These are phyloP conservation scores for Melanerpes aurifrons DNA, from an alignment of 2,113 vertebrate genomes.

Conservation along the genomic window DNA sequence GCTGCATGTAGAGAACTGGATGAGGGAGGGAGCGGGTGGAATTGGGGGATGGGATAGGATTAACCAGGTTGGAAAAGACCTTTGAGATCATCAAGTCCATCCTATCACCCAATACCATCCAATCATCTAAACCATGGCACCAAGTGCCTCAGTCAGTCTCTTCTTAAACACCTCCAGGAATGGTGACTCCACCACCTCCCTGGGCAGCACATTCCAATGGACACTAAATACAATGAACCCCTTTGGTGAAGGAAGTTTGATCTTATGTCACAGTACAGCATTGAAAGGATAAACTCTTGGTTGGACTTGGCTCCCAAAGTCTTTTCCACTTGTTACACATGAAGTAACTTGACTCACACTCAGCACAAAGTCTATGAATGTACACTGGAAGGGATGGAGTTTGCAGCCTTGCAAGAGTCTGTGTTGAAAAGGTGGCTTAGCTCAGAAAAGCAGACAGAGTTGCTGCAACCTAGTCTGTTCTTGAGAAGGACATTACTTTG, in stretches of 20 bases:
- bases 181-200: too few species aligned
- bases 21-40: too few species aligned
- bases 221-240: background rate
- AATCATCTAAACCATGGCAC: too few species aligned
- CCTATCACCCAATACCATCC: too few species aligned
- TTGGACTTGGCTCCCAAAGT: background rate
- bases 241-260: background rate
- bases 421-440: background rate
- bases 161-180: too few species aligned
- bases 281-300: background rate
- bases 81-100: too few species aligned
- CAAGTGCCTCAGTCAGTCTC: too few species aligned
- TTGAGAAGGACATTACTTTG: background rate
- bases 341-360: background rate
- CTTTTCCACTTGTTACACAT: background rate
- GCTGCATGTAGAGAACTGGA: background rate
- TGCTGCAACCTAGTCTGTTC: background rate
- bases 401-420: background rate
- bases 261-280: background rate
- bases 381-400: background rate
- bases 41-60: too few species aligned
- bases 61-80: too few species aligned
- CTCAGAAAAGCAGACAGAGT: background rate
- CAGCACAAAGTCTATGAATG: background rate
- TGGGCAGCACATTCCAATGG: too few species aligned